These are phyloP conservation scores for Acronicta aceris DNA, from an alignment of 2,888 invertebrate genomes.

Conservation along the genomic window DNA sequence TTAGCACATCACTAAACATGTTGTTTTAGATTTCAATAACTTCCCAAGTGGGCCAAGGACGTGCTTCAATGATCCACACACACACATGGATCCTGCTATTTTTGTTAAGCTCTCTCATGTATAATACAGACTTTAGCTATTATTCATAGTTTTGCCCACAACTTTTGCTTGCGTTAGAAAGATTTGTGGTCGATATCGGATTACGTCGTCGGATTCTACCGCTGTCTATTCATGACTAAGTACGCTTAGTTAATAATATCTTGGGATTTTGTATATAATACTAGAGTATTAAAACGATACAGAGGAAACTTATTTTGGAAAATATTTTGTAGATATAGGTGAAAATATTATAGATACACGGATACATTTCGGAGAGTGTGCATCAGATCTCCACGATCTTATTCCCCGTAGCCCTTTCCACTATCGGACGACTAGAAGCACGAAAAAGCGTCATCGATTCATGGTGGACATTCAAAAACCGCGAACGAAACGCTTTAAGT, in stretches of 20 bases:
- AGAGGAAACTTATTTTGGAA: background rate
- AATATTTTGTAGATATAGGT: too few relatives aligned
- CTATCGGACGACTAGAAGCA: too few relatives aligned
- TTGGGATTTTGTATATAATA: conserved; percentile 26
- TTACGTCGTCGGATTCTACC: conserved; percentile 48
- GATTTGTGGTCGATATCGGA: conserved; percentile 57
- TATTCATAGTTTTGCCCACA: conserved; percentile 47
- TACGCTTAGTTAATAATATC: conserved; percentile 12
- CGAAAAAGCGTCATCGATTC: too few relatives aligned
- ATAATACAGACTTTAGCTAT: conserved; percentile 59
- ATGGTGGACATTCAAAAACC: too few relatives aligned
- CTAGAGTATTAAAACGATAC: too few relatives aligned
- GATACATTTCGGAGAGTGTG: too few relatives aligned
- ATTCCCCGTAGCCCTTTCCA: too few relatives aligned
- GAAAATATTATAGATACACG: too few relatives aligned
- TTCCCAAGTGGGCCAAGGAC: conserved; percentile 47
- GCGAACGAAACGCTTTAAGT: too few relatives aligned
- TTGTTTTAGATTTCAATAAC: conserved; percentile 54
- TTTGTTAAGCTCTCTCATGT: conserved; percentile 57
- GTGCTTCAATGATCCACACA: conserved; percentile 41
- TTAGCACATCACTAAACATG: conserved; percentile 40
- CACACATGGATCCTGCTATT: conserved; percentile 33
- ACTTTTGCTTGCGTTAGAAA: conserved; percentile 55
- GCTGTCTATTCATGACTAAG: conserved; percentile 26
- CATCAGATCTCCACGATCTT: too few relatives aligned